Percentiles rank a stretch among this genome's conserved stretches.
phyloP scores from a whole-genome alignment of 1,140 invertebrate species.

The Drosophila elegans region DNA sequence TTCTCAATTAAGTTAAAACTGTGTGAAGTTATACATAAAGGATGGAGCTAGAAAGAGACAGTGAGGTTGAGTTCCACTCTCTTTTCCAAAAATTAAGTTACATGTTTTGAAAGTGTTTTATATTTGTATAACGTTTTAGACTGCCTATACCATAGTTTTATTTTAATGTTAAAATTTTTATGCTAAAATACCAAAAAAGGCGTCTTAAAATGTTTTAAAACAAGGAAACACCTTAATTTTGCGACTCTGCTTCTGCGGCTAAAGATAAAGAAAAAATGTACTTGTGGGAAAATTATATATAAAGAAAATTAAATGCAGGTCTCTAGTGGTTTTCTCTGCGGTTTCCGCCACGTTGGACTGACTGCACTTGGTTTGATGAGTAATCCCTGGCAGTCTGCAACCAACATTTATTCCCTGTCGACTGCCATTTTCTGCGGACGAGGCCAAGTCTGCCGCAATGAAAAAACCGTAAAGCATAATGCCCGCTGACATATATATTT shows the following conservation, averaged over 20 bases:
- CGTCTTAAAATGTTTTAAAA: not conserved
- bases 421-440: conserved; percentile 22
- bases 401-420: conserved; percentile 36
- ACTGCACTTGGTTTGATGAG: conserved; percentile 34
- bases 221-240: not conserved
- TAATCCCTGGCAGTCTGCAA: conserved; percentile 31
- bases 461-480: conserved; percentile 29
- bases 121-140: no score
- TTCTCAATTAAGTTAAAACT: not conserved
- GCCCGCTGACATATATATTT: conserved; percentile 27
- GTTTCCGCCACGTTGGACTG: conserved; percentile 3
- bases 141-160: no score
- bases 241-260: not conserved
- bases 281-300: not conserved
- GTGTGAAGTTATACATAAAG: no score
- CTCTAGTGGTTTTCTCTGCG: conserved; percentile 7
- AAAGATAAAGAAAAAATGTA: not conserved
- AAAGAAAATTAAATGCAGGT: conserved; percentile 16
- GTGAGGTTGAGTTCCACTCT: no score
- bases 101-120: no score
- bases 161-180: no score
- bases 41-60: no score
- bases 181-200: no score
- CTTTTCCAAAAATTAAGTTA: no score
- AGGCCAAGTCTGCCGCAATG: conserved; percentile 21